A percentile compares a stretch with the other conserved stretches of the same genome.
Conservation (phyloP, 2,888 invertebrate species). For the Sympetrum striolatum region DNA sequence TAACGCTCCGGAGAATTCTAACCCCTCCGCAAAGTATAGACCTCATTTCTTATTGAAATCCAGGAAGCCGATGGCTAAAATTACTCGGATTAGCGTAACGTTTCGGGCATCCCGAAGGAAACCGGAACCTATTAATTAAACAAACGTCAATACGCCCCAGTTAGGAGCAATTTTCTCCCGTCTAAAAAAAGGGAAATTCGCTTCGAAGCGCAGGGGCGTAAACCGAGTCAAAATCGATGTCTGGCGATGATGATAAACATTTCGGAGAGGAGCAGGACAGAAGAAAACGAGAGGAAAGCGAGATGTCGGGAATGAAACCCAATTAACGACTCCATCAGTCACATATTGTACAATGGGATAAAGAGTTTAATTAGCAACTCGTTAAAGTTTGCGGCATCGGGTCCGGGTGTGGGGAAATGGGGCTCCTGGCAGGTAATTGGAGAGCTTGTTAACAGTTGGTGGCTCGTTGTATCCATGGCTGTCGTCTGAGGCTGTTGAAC, state of each 20-base stretch:
- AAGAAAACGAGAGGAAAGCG: slow-evolving; percentile 8
- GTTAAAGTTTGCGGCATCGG: slow-evolving; percentile 31
- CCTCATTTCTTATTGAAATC: no score
- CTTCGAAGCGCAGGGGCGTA: not conserved
- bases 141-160: not conserved
- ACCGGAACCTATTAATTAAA: not conserved
- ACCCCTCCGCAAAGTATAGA: no score
- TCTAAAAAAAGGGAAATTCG: not conserved
- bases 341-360: slow-evolving; percentile 37
- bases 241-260: not conserved
- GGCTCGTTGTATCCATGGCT: slow-evolving; percentile 13
- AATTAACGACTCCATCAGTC: slow-evolving; percentile 43
- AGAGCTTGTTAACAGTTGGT: slow-evolving; percentile 41
- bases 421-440: slow-evolving; percentile 31
- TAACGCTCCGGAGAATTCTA: no score
- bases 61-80: no score
- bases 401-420: not conserved
- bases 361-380: slow-evolving; percentile 39
- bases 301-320: slow-evolving; percentile 28
- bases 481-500: slow-evolving; percentile 4
- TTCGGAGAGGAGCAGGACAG: not conserved
- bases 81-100: no score
- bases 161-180: not conserved
- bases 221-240: not conserved
- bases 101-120: not conserved